These are phyloP conservation scores for Thunnus thynnus DNA, from an alignment of 2,113 vertebrate species.

Conservation along the genomic window DNA sequence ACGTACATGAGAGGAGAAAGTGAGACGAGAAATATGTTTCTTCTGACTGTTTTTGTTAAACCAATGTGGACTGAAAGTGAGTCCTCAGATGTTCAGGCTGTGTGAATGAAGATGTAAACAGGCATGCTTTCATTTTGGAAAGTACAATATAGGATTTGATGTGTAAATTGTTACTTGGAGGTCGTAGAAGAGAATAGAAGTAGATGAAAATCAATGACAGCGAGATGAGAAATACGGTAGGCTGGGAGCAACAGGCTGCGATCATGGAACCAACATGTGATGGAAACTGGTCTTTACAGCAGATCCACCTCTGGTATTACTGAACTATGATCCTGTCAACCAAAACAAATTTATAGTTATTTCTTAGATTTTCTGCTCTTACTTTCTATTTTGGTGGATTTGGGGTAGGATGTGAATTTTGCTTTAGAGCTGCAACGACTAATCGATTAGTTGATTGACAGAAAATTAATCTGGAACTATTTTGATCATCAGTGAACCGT, in stretches of 20 bases:
- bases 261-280: slow-evolving; percentile 20
- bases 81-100: background rate
- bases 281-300: background rate
- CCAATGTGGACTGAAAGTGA: slow-evolving; percentile 4
- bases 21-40: slow-evolving; percentile 11
- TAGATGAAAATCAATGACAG: slow-evolving; percentile 5
- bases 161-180: slow-evolving; percentile 20
- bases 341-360: slow-evolving; percentile 13
- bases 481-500: too few species aligned
- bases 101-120: background rate
- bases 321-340: slow-evolving; percentile 4
- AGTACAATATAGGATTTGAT: slow-evolving; percentile 10
- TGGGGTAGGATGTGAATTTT: background rate
- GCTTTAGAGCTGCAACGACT: too few species aligned
- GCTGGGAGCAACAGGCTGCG: slow-evolving; percentile 12
- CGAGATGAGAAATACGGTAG: slow-evolving; percentile 25
- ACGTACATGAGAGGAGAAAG: slow-evolving; percentile 31
- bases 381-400: slow-evolving; percentile 15
- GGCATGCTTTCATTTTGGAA: slow-evolving; percentile 12
- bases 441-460: too few species aligned
- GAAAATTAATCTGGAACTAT: too few species aligned
- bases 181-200: slow-evolving; percentile 13
- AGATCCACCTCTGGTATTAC: too few species aligned
- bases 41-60: slow-evolving; percentile 17
- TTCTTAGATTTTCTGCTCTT: slow-evolving; percentile 10